phyloP scores from a whole-genome alignment of 37 sponge, comb jelly and placozoan genomes.

The Halisarca cf. caerulea region DNA sequence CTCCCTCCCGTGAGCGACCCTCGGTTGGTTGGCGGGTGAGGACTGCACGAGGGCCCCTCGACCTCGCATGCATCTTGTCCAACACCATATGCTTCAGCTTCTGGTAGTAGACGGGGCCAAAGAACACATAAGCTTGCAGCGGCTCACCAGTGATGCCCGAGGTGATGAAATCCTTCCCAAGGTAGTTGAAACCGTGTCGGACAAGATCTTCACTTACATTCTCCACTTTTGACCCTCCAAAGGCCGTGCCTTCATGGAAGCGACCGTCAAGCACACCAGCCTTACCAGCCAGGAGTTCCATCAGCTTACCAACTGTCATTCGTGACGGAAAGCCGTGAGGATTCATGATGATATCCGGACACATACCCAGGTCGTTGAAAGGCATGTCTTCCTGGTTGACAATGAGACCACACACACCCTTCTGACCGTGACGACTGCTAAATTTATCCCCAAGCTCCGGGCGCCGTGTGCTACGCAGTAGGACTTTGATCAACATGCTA shows the following conservation, averaged over 20 bases:
- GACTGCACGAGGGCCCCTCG: slow-evolving; percentile 93
- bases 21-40: slow-evolving; percentile 98
- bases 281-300: slow-evolving; percentile 94
- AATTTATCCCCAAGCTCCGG: slow-evolving; percentile 99
- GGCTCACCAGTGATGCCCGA: slow-evolving; percentile 98
- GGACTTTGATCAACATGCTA: slow-evolving; percentile 84
- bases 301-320: slow-evolving; percentile 99
- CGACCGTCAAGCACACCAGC: slow-evolving; percentile 92
- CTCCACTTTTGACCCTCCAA: slow-evolving; percentile 79
- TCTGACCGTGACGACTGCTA: slow-evolving; percentile 99
- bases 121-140: slow-evolving; percentile 91
- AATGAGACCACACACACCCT: slow-evolving; percentile 97
- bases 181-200: slow-evolving; percentile 90
- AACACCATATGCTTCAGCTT: slow-evolving; percentile 99
- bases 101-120: slow-evolving; percentile 99
- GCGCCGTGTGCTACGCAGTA: slow-evolving; percentile 82
- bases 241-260: slow-evolving; percentile 96
- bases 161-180: slow-evolving; percentile 93
- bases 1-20: slow-evolving; percentile 96
- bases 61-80: slow-evolving; percentile 99
- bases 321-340: slow-evolving; percentile 99
- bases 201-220: slow-evolving; percentile 87
- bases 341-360: slow-evolving; percentile 98
- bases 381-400: slow-evolving; percentile 98
- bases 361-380: slow-evolving; percentile 88